Evolutionary conservation across 2,797 vertebrate genomes (phyloP).

Genomic region (Erpetoichthys calabaricus): DNA sequence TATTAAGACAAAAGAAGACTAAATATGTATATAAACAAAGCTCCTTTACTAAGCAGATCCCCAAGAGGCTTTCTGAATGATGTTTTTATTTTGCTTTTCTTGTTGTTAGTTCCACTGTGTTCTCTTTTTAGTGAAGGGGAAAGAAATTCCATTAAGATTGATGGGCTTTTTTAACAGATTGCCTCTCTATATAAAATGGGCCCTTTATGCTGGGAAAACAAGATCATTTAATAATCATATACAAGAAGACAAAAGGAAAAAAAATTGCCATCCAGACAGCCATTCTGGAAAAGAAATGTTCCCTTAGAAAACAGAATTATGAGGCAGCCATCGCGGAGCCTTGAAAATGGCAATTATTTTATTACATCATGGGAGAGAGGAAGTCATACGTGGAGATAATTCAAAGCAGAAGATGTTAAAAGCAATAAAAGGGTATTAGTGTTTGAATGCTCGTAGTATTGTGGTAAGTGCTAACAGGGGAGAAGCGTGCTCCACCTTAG

Average conservation of each 20-base stretch:
- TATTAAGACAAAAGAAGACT: too few species aligned
- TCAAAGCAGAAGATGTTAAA: slow-evolving; percentile 45
- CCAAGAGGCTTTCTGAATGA: slow-evolving; percentile 5
- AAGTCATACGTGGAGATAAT: slow-evolving; percentile 37
- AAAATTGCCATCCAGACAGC: slow-evolving; percentile 21
- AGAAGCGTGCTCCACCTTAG: slow-evolving; percentile 17
- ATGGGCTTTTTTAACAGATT: slow-evolving; percentile 18
- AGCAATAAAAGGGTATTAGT: slow-evolving; percentile 25
- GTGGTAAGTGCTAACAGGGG: slow-evolving; percentile 19
- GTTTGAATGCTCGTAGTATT: slow-evolving; percentile 21
- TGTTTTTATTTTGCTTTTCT: slow-evolving; percentile 12
- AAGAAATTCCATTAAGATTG: slow-evolving; percentile 23
- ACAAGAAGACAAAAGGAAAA: slow-evolving; percentile 18
- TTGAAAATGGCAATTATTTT: slow-evolving; percentile 28
- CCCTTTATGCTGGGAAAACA: slow-evolving; percentile 18
- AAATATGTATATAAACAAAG: too few species aligned
- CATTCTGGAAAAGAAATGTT: slow-evolving; percentile 8
- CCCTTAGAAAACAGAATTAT: slow-evolving; percentile 12
- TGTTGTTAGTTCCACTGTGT: slow-evolving; percentile 6
- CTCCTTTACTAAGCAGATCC: not conserved
- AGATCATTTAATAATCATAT: slow-evolving; percentile 23
- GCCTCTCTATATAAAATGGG: slow-evolving; percentile 13
- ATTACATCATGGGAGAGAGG: slow-evolving; percentile 24
- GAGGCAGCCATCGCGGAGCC: slow-evolving; percentile 21
- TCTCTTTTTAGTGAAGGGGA: slow-evolving; percentile 11